These are phyloP conservation scores for Tenualosa ilisha DNA, from an alignment of 2,797 vertebrate species.

Conservation along the genomic window DNA sequence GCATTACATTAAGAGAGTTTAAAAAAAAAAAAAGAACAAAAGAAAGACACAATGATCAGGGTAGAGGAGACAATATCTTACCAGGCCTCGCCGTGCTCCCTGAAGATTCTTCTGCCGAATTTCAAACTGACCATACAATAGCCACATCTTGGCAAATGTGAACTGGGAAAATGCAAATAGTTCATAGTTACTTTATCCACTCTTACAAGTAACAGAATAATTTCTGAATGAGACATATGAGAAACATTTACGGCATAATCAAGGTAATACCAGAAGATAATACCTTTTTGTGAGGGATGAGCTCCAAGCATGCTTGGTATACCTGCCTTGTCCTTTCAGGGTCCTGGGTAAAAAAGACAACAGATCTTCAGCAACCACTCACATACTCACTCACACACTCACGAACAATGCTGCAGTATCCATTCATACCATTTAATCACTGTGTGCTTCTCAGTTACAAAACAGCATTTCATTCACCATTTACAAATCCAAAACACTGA, in stretches of 20 bases:
- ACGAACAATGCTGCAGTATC: background rate
- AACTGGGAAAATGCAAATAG: constrained; percentile 74
- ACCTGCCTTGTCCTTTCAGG: constrained; percentile 91
- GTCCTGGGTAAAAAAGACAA: constrained; percentile 72
- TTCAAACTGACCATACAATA: constrained; percentile 92
- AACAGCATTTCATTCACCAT: background rate
- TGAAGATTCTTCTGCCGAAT: constrained; percentile 96
- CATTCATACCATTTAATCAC: background rate
- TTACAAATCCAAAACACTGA: background rate
- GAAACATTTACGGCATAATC: too few relatives aligned
- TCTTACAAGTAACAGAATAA: background rate
- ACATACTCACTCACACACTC: too few relatives aligned
- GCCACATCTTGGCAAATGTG: constrained; percentile 97
- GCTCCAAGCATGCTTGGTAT: constrained; percentile 91
- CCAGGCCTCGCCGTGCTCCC: constrained; percentile 86
- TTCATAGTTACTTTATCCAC: background rate
- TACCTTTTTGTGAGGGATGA: constrained; percentile 98
- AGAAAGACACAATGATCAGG: background rate
- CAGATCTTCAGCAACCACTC: background rate
- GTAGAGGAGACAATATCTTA: constrained; percentile 65
- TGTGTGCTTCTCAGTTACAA: background rate
- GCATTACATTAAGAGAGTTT: background rate
- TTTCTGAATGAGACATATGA: background rate
- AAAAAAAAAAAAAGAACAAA: background rate
- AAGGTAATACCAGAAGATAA: background rate